phyloP scores from a whole-genome alignment of 1,140 invertebrate species.

The Geopemphigus sp. region DNA sequence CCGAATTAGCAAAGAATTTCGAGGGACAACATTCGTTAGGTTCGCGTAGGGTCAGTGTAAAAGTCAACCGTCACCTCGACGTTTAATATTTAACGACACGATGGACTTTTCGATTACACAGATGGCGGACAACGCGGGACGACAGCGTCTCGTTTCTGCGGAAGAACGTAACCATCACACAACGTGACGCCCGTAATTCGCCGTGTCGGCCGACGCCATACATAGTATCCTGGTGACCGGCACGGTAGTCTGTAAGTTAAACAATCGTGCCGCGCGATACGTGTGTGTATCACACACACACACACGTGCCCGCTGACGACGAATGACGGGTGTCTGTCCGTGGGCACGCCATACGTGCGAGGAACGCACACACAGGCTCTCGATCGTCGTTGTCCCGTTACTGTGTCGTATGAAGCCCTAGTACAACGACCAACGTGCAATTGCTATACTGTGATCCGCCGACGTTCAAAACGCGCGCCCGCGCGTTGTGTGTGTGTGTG shows the following conservation, averaged over 20 bases:
- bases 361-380: neutral
- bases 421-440: neutral
- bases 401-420: constrained; percentile 2
- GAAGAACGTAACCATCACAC: too few relatives aligned
- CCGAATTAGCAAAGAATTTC: too few relatives aligned
- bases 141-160: too few relatives aligned
- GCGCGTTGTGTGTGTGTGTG: neutral
- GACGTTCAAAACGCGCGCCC: neutral
- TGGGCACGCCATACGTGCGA: neutral
- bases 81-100: too few relatives aligned
- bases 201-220: too few relatives aligned
- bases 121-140: too few relatives aligned
- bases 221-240: constrained; percentile 8
- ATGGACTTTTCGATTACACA: too few relatives aligned
- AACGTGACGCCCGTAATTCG: too few relatives aligned
- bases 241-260: neutral
- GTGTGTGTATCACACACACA: constrained; percentile 4
- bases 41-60: too few relatives aligned
- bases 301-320: neutral
- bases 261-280: neutral
- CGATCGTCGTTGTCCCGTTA: neutral
- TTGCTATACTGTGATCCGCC: neutral
- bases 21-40: too few relatives aligned
- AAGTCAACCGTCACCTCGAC: too few relatives aligned
- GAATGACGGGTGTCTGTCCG: too few relatives aligned